phyloP scores from a whole-genome alignment of 2,888 invertebrate species.

The Nomada lathburiana region DNA sequence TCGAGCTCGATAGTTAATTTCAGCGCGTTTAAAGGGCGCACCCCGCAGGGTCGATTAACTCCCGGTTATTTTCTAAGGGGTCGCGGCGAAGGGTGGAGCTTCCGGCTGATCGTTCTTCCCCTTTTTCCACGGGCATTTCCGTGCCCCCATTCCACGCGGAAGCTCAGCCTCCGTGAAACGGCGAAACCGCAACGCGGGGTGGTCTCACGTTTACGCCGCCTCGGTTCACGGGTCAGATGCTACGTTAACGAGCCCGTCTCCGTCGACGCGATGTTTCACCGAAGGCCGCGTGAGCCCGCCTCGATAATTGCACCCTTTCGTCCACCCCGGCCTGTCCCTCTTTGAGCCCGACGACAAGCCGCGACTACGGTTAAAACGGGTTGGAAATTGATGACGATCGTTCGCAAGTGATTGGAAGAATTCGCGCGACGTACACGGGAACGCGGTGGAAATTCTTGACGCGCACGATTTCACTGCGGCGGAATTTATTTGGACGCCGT shows the following conservation, averaged over 20 bases:
- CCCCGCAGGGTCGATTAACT: conserved; percentile 15
- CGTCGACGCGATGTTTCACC: conserved; percentile 3
- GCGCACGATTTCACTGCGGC: too few relatives aligned
- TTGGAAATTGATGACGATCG: conserved; percentile 1
- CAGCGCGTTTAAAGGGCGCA: neutral
- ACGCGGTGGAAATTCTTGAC: neutral
- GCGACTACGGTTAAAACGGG: neutral
- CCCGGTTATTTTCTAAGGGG: conserved; percentile 19
- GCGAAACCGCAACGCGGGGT: conserved; percentile 48
- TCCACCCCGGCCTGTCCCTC: neutral
- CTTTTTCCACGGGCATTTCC: conserved; percentile 20
- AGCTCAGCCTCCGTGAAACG: conserved; percentile 20
- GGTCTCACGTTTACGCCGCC: conserved; percentile 32
- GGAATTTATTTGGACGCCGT: too few relatives aligned
- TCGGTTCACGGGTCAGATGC: conserved; percentile 48
- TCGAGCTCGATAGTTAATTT: conserved; percentile 1
- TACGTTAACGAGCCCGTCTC: conserved; percentile 54
- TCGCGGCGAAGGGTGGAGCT: neutral
- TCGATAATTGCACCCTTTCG: conserved; percentile 35
- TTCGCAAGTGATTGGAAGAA: conserved; percentile 6
- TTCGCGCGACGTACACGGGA: neutral
- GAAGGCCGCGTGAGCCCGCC: conserved; percentile 12
- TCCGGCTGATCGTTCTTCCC: conserved; percentile 11
- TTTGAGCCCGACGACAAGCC: neutral
- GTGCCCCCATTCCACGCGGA: neutral